These are phyloP conservation scores for Leptogaster cylindrica DNA, from an alignment of 2,888 invertebrate species.

Conservation along the genomic window DNA sequence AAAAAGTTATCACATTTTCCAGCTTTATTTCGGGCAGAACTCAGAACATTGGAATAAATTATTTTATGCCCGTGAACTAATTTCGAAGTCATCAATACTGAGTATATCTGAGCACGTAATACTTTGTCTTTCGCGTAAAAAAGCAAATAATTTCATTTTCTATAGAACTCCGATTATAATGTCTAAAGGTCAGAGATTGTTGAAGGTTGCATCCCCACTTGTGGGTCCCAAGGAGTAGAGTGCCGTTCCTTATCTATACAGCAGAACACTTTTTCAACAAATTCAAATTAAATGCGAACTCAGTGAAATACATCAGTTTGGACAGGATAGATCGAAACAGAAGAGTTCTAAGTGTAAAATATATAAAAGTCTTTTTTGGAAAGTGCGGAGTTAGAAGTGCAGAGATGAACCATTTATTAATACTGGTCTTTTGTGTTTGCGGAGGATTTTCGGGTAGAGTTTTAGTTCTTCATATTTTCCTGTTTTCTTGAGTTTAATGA, in stretches of 20 bases:
- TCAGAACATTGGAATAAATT: too few relatives aligned
- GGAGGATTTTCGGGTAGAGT: slow-evolving; percentile 58
- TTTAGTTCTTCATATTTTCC: too few relatives aligned
- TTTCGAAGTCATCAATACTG: too few relatives aligned
- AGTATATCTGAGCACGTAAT: too few relatives aligned
- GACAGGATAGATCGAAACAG: slow-evolving; percentile 1
- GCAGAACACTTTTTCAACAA: slow-evolving; percentile 18
- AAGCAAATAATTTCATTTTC: not conserved
- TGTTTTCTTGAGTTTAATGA: too few relatives aligned
- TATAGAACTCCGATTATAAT: slow-evolving; percentile 27
- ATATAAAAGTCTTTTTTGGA: not conserved
- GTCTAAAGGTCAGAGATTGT: slow-evolving; percentile 26
- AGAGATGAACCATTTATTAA: slow-evolving; percentile 56
- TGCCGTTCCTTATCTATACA: not conserved
- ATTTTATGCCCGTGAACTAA: too few relatives aligned
- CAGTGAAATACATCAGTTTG: not conserved
- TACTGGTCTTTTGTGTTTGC: slow-evolving; percentile 57
- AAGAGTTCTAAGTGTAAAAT: not conserved
- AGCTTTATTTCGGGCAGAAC: too few relatives aligned
- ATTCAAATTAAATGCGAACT: not conserved
- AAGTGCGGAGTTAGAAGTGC: not conserved
- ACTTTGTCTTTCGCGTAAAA: too few relatives aligned
- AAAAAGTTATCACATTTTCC: too few relatives aligned
- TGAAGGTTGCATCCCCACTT: slow-evolving; percentile 7
- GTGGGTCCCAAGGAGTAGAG: not conserved